phyloP scores from a whole-genome alignment of 1,140 invertebrate genomes.

The Daktulosphaira vitifoliae region DNA sequence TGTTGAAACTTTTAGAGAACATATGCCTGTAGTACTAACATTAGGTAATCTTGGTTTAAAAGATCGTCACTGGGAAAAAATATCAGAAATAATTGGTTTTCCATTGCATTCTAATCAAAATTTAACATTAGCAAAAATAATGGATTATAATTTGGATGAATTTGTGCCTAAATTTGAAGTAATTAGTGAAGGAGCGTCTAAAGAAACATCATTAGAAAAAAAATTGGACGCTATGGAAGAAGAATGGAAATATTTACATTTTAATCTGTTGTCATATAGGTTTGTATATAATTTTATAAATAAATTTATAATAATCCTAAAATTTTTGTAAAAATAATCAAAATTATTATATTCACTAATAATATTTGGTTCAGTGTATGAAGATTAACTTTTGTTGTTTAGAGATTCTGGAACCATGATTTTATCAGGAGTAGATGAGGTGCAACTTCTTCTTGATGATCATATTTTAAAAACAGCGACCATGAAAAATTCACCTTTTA shows the following conservation, averaged over 20 bases:
- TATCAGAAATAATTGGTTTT: slow-evolving; percentile 91
- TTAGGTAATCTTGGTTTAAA: slow-evolving; percentile 91
- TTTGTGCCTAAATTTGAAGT: slow-evolving; percentile 84
- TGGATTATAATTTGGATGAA: slow-evolving; percentile 84
- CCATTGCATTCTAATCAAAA: slow-evolving; percentile 78
- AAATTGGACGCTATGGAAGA: slow-evolving; percentile 80
- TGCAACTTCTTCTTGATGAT: slow-evolving; percentile 90
- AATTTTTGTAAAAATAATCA: too few species aligned
- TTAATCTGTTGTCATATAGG: slow-evolving; percentile 61
- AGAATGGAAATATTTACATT: slow-evolving; percentile 84
- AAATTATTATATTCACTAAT: too few species aligned
- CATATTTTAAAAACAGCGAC: slow-evolving; percentile 95
- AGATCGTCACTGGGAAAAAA: slow-evolving; percentile 87
- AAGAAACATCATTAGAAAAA: slow-evolving; percentile 88
- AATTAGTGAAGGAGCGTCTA: slow-evolving; percentile 90
- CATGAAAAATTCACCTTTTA: slow-evolving; percentile 94
- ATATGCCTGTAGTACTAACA: slow-evolving; percentile 83
- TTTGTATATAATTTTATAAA: slow-evolving; percentile 22
- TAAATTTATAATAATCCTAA: background rate
- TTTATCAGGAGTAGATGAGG: slow-evolving; percentile 84
- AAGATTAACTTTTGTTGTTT: background rate
- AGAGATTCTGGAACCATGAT: slow-evolving; percentile 88
- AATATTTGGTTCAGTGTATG: too few species aligned
- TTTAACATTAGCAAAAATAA: slow-evolving; percentile 77
- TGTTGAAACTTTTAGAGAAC: slow-evolving; percentile 83